Evolutionary conservation across 2,113 vertebrate species (phyloP), one percentile per base, ranked within the genome.

Genomic region (Gymnarchus niloticus): DNA sequence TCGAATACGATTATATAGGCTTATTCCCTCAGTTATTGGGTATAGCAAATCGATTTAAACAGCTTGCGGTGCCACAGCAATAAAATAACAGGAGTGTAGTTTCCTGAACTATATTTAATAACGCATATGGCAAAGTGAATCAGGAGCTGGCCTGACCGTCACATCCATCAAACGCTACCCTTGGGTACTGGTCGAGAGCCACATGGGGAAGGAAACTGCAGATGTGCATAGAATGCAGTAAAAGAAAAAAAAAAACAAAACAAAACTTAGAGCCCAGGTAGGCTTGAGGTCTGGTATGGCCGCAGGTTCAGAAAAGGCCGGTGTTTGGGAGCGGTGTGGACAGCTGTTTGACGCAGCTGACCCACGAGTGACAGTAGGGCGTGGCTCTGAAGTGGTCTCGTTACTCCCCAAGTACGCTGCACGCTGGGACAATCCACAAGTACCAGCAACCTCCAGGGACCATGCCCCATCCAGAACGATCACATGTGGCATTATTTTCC

Each of bases 41-140:
- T 54, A 82, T 82, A 51, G 56, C 80, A 82, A 82, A 82, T 82
- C 56, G 80, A 51, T 82, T 82, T 82, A 82, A 82, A 37, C 82
- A 83, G 82, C 82, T 83, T 1, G 56, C 80, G 12, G 80, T 49
- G 56, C 82, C 10, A 41, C n/a, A 57, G 56, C 82, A 56, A 83
- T 59, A 83, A 83, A 83, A 83, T 73, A 82, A 82, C 80, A 54
- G 4, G 5, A 23, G 80, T 33, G 28, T 25, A n/a, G 49, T 52
- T 82, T 82, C 65, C 51, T 85, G 41, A 85, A 85, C 54, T 82
- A 82, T 49, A 51, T 85, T 49, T 54, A 54, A 73, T 85, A 54
- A 85, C n/a, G 51, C 44, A 84, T 69, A 73, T 28, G 8, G 52
- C 21, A 80, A 78, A 28, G 23, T 52, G 57, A 84, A 73, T 44